phyloP scores from a whole-genome alignment of 1,140 invertebrate genomes.

The Hyposmocoma kahamanoa region DNA sequence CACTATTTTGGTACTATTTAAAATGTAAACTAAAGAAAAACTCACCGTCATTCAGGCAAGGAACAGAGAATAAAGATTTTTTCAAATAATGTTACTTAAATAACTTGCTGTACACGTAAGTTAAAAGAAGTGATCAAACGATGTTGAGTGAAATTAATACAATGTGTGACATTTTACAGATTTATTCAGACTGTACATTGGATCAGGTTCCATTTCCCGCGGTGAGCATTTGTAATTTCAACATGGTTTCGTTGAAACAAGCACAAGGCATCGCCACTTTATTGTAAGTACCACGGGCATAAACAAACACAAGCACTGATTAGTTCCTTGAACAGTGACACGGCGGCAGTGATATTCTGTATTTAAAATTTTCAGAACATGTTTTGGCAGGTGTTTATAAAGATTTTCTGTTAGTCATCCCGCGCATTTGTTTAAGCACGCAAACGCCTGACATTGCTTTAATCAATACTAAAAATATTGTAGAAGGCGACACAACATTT shows the following conservation, averaged over 20 bases:
- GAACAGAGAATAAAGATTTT: neutral
- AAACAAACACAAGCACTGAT: no score
- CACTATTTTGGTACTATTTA: no score
- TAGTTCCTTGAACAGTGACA: no score
- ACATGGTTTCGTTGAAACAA: slow-evolving; percentile 39
- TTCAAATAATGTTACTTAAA: neutral
- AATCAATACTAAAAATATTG: no score
- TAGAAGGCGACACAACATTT: slow-evolving; percentile 31
- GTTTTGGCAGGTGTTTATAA: no score
- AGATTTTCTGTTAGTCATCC: no score
- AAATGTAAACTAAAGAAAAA: neutral
- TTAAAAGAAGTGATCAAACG: neutral
- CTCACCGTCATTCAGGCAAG: neutral
- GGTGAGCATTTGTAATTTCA: slow-evolving; percentile 52
- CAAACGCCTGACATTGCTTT: no score
- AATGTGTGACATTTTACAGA: slow-evolving; percentile 23
- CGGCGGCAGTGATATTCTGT: no score
- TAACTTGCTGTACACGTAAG: neutral
- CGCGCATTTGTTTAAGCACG: no score
- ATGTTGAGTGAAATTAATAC: neutral
- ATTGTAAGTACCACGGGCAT: slow-evolving; percentile 49
- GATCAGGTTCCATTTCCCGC: slow-evolving; percentile 49
- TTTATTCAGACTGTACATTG: slow-evolving; percentile 54
- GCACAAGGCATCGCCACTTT: slow-evolving; percentile 29
- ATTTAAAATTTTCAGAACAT: no score